A percentile compares a stretch with the other conserved stretches of the same genome.
Evolutionary conservation across 2,797 vertebrate genomes (phyloP).

Genomic region (Sebastes steindachneri): DNA sequence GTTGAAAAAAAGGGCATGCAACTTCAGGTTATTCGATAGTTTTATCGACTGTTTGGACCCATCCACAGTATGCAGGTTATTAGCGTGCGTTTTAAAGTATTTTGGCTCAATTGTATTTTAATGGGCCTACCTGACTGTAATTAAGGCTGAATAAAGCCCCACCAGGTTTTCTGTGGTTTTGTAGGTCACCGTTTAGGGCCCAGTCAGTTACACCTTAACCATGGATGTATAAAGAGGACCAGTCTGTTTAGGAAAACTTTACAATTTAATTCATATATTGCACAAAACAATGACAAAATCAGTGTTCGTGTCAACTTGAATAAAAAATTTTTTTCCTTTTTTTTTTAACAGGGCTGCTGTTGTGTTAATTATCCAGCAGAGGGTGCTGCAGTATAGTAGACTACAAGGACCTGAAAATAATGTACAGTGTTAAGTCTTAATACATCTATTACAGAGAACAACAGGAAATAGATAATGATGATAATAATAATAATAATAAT

Average conservation of each 20-base stretch:
- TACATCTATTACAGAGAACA: no score
- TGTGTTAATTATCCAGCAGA: background rate
- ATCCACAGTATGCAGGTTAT: background rate
- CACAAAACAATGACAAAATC: background rate
- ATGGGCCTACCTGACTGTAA: no score
- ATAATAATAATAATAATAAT: no score
- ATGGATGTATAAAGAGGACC: no score
- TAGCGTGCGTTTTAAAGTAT: background rate
- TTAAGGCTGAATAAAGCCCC: no score
- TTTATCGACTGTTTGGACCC: background rate
- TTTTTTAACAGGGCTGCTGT: background rate
- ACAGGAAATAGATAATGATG: no score
- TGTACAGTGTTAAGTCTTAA: no score
- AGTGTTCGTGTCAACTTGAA: background rate
- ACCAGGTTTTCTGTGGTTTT: no score
- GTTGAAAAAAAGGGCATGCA: background rate
- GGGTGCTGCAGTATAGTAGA: background rate
- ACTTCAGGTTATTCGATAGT: background rate
- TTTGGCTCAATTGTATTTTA: background rate
- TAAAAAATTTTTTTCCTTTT: no score
- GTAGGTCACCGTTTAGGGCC: no score
- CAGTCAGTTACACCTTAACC: background rate
- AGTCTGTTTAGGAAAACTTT: background rate
- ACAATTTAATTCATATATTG: background rate
- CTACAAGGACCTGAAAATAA: no score